Evolutionary conservation across 2,113 vertebrate genomes (phyloP), one percentile per base, ranked within the genome.

Genomic region (Sylvilagus bachmani): DNA sequence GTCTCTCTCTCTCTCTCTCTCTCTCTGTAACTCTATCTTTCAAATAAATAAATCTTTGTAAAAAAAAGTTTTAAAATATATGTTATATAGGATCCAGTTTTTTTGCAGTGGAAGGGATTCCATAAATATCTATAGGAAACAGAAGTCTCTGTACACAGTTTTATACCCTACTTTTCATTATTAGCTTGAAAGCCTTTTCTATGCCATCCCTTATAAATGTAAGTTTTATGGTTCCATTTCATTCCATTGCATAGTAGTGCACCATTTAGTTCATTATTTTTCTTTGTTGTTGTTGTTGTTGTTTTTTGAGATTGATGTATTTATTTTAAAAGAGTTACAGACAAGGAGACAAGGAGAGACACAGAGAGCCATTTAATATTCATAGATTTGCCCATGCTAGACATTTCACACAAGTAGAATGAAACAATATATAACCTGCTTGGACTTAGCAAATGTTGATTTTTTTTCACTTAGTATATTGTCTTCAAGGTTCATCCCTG

Each of bases 151-250:
- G n/a, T 90, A 16, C 80, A 53, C 5, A 69, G 44, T 80, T 89
- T 84, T 55, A 61, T 84, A 94, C 51, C n/a, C 31, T 91, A 75
- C 44, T 79, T 77, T 81, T 77, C 33, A 13, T 69, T 13, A 36
- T 73, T 88, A 66, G 49, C 53, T 87, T 96, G 67, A 84, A 84
- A 71, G 49, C 25, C 44, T 94, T 94, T 71, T 91, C 62, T 29
- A 69, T 70, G 13, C 19, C 27, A 86, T 33, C 14, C 71, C 70
- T 86, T 90, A 29, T 81, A 90, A 81, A 49, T 51, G 62, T 89
- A 74, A 69, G 67, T 74, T 66, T 36, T 75, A 24, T 69, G 5
- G 14, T 90, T 90, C 49, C 14, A 51, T 69, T 81, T 24, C 81
- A 62, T 81, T 86, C 31, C 27, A 29, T 90, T 93, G 21, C 13